Evolutionary conservation across 2,113 vertebrate genomes (phyloP), one percentile per base, ranked within the genome.

Genomic region (Athene cunicularia): DNA sequence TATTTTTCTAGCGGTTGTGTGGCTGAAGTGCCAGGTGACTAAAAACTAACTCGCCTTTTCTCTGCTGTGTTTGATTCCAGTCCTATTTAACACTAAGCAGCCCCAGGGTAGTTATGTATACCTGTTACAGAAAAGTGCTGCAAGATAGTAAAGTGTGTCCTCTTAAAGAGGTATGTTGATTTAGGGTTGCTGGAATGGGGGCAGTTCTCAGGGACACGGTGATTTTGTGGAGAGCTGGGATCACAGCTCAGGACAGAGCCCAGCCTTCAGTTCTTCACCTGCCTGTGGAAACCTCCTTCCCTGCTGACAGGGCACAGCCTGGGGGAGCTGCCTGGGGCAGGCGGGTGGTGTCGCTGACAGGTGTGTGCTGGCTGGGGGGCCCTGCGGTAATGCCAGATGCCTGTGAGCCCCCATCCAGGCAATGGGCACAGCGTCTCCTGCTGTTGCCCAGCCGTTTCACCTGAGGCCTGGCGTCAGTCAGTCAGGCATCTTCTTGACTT

Each of bases 81-180:
- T 63, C 21, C 56, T 26, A 0, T 52, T n/a, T 26, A 4, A 52
- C 12, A 8, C 0, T 4, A 1, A 18, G 2, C 11, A 66, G 47
- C 14, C 52, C 32, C 16, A 30, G 50, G 27, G 24, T 9, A 12
- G 23, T 17, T 63, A 17, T 8, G 11, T 39, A 11, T 26, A 6
- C 8, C 20, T 28, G 70, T 28, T 20, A 16, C 5, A 33, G 74
- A 30, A 45, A 11, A 37, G 14, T n/a, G 32, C 37, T 32, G 45
- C 23, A 6, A 49, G 47, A 17, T 27, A 16, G 3, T 2, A 26
- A 66, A 47, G 23, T 5, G 22, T 67, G 45, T 56, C 33, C 15
- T 52, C 56, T 30, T 9, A 1, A 39, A 58, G 50, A 20, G n/a
- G 3, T 22, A 3, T 9, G 4, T 50, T 33, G 22, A 33, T 22